Evolutionary conservation across 1,140 invertebrate genomes (phyloP).

Genomic region (Aphelinus certus): DNA sequence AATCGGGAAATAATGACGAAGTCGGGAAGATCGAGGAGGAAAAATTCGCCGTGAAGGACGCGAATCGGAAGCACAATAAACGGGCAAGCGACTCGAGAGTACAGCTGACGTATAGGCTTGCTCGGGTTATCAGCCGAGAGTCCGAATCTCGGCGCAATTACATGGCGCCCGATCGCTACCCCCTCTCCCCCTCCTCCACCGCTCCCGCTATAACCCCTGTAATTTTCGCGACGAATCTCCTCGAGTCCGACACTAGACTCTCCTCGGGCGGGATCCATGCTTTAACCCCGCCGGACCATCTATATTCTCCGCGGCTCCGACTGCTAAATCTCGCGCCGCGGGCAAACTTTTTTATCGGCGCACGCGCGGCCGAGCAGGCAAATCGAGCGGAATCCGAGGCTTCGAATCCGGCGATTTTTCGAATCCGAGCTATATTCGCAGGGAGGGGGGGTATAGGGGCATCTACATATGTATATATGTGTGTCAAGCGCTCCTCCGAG

Average conservation of each 20-base stretch:
- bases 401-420: constrained; percentile 1
- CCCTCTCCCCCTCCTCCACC: neutral
- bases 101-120: too few relatives aligned
- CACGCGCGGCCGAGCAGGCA: neutral
- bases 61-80: too few relatives aligned
- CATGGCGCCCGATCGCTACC: neutral
- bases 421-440: neutral
- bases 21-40: too few relatives aligned
- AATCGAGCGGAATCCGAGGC: constrained; percentile 17
- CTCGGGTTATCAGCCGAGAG: too few relatives aligned
- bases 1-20: too few relatives aligned
- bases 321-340: constrained; percentile 13
- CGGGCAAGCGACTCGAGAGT: too few relatives aligned
- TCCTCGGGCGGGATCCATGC: neutral
- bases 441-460: too few relatives aligned
- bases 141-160: neutral
- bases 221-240: constrained; percentile 34
- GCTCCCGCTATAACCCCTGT: neutral
- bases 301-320: neutral
- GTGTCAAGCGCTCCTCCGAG: too few relatives aligned
- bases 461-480: too few relatives aligned
- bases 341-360: neutral
- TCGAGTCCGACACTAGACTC: constrained; percentile 12
- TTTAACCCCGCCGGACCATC: constrained; percentile 29
- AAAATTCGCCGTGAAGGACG: too few relatives aligned